Evolutionary conservation across 2,888 invertebrate genomes (phyloP), one percentile per base, ranked within the genome.

Genomic region (Drosophila mulleri): DNA sequence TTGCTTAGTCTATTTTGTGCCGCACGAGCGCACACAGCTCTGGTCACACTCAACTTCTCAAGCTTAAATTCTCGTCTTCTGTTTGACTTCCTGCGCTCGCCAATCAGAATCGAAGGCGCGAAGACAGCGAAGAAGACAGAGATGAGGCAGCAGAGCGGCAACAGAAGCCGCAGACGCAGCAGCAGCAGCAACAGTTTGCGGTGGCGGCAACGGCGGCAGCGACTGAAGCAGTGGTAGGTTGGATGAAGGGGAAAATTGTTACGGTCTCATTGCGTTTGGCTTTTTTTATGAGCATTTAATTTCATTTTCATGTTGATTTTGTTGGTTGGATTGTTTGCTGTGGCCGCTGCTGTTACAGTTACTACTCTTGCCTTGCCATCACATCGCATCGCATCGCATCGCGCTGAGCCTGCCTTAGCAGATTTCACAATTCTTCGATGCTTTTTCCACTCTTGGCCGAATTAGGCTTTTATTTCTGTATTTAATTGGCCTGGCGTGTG

Each of bases 261-360:
- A 85, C 83, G 83, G 85, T 82, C 83, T 83, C 83, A 85, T 83
- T 83, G 76, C 80, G 83, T 74, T 83, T 83, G 50, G 60, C 59
- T 80, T 83, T 83, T 76, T 83, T 74, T 76, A 70, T 67, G 71
- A 78, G 75, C 78, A 75, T 82, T 82, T 80, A 85, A 85, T 82
- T 85, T 83, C 72, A 81, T 76, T 83, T 78, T 82, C 80, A 80
- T 80, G 72, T 78, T 78, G 58, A 63, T 78, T 66, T 75, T 60
- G 62, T 23, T 59, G 44, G 7, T 67, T 18, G 12, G 53, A 18
- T 20, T 39, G 45, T 16, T 53, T 45, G 44, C 29, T 44, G 57
- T 45, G 50, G 73, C 48, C 67, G 63, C 56, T 59, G 59, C 73
- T 60, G 60, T 54, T 77, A 50, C 48, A 50, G 29, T 32, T 50